Evolutionary conservation across 2,797 vertebrate species (phyloP), one percentile per base, ranked within the genome.

Genomic region (Hybognathus amarus): DNA sequence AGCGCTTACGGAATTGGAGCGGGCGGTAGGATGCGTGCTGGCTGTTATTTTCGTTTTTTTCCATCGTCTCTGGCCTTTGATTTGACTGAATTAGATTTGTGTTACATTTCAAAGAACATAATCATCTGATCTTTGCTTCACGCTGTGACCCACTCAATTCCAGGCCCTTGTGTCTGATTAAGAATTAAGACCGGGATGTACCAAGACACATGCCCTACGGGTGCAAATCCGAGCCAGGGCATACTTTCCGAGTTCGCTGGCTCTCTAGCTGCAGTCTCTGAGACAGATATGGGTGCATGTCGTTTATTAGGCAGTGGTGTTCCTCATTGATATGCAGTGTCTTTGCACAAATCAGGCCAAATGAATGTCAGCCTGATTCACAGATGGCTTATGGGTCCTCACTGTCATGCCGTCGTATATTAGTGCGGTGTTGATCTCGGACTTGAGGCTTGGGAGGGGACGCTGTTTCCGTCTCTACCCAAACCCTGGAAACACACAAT

Each of bases 311-410:
- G 61, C 80, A 74, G 82, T 50, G 70, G n/a, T 66, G 61, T 24
- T 66, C 47, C 85, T 88, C 82, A 85, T 88, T 87, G 81, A 80
- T 85, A 87, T 89, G 71, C 87, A 75, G 81, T 52, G 66, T 87
- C 73, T 85, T 74, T 71, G 80, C 66, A 13, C 30, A 83, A 83
- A 86, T 88, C 87, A 84, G 78, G 85, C 75, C 82, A 86, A 82
- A 89, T 86, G 73, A 89, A 84, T 85, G 67, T 85, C 85, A 83
- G 66, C 33, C 74, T 79, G 85, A 42, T 85, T 79, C 83, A 70
- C 87, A 84, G 83, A 85, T 84, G 82, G 85, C 87, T 83, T 59
- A 42, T 79, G 80, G 87, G 86, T 74, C 80, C 79, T 77, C 64
- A 22, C 86, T 85, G 85, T 83, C 81, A 84, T 38, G 69, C 47